Percentiles rank a stretch among this genome's conserved stretches.
phyloP scores from a whole-genome alignment of 2,113 vertebrate genomes.

The Thunnus thynnus region DNA sequence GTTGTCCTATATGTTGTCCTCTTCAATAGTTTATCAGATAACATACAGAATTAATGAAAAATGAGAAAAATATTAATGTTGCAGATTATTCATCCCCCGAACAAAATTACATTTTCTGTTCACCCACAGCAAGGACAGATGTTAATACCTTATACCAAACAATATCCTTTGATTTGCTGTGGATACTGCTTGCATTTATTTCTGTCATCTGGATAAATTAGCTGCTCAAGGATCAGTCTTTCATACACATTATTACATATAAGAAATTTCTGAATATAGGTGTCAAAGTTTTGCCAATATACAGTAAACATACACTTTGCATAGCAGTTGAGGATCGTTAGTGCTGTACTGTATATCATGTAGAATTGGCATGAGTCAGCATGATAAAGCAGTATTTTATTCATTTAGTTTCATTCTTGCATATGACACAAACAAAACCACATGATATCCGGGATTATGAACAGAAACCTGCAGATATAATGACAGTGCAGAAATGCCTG shows the following conservation, averaged over 20 bases:
- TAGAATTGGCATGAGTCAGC: constrained; percentile 19
- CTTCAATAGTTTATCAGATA: too few species aligned
- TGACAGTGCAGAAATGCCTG: constrained; percentile 30
- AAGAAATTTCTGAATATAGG: not conserved
- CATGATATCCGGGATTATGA: constrained; percentile 29
- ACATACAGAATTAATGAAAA: too few species aligned
- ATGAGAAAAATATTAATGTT: too few species aligned
- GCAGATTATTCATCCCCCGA: too few species aligned
- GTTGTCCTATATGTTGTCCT: too few species aligned
- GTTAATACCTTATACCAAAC: not conserved
- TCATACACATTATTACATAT: not conserved
- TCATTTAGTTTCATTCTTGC: constrained; percentile 10
- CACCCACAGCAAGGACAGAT: not conserved
- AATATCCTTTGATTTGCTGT: too few species aligned
- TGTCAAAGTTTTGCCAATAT: too few species aligned
- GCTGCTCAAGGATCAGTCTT: not conserved
- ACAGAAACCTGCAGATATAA: constrained; percentile 21
- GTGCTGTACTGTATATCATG: not conserved
- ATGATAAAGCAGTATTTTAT: constrained; percentile 16
- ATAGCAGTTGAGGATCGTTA: not conserved
- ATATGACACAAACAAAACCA: not conserved
- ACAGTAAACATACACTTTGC: not conserved
- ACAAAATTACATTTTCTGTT: not conserved
- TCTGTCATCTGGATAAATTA: not conserved
- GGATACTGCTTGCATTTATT: not conserved